Base-by-base conservation (phyloP, 2,888 invertebrate genomes). In the Metopia argyrocephala region DNA sequence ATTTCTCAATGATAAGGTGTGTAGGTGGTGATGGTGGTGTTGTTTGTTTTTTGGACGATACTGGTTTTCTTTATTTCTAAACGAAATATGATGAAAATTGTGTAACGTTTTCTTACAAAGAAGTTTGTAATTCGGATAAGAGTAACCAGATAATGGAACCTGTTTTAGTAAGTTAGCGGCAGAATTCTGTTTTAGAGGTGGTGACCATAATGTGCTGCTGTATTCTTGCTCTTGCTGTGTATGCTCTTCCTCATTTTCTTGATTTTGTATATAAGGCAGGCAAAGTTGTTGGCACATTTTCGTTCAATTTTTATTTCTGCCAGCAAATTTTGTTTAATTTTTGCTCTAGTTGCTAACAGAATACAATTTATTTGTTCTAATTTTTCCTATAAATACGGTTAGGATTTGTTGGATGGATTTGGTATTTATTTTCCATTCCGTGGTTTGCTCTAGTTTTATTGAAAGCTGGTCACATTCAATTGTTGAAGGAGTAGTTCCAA, bases 231-330 rank as follows among this genome's bases (percentile, higher is more conserved):
- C 6, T 27, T 28, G 28, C 28, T 31, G 15, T 28, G 25, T 7
- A 21, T 48, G 31, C 64, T 52, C 9, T 12, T 31, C 12, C 31
- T 31, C 9, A 61, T 71, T 45, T 23, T 68, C 6, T 25, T 57
- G 45, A 18, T 50, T 48, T 21, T 38, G 52, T 59, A 7, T 54
- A 52, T 57, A 62, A 68, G 27, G 68, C 68, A 57, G 68, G 71
- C 20, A 68, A 68, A 69, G 45, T 50, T 56, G 52, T 81, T 74
- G 81, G 61, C 65, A 74, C 81, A 81, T 81, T 68, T 52, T 66
- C 46, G 27, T 59, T 65, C 23, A 31, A 3, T 28, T 15, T 21
- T 20, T n/a, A n/a, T 21, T 45, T 57, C 23, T 70, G 18, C 18
- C 31, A 48, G 28, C 21, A 3, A 6, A 48, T 21, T 69, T 52